Conservation (phyloP, 2,888 invertebrate species). For the Drosophila yooni region DNA sequence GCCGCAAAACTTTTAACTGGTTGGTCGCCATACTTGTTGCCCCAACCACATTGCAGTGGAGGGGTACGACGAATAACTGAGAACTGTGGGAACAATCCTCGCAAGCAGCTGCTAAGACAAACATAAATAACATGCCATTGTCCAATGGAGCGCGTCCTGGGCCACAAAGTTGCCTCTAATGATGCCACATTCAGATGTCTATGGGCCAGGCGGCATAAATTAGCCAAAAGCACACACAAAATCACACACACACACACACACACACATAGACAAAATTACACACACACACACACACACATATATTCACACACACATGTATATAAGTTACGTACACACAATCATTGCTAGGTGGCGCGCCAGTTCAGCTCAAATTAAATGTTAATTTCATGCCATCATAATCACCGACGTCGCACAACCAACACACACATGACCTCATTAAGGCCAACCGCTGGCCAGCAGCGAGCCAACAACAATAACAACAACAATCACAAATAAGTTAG, state of each 20-base stretch:
- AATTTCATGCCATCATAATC: conserved; percentile 81
- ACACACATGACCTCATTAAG: conserved; percentile 77
- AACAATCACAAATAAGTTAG: conserved; percentile 57
- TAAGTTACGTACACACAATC: conserved; percentile 10
- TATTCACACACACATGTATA: background rate
- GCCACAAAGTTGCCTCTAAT: conserved; percentile 78
- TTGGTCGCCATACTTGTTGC: conserved; percentile 65
- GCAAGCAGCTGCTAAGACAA: conserved; percentile 76
- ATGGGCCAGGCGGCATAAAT: conserved; percentile 68
- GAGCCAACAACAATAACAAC: conserved; percentile 23
- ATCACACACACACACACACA: conserved; percentile 19
- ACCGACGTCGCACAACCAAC: conserved; percentile 63
- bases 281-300: conserved; percentile 25
- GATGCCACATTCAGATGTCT: conserved; percentile 75
- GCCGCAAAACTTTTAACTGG: conserved; percentile 70
- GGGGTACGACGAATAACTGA: conserved; percentile 1
- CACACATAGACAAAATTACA: background rate
- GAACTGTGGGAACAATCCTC: conserved; percentile 35
- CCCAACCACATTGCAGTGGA: conserved; percentile 7
- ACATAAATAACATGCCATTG: conserved; percentile 80
- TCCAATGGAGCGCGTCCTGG: conserved; percentile 66
- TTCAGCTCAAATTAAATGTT: conserved; percentile 78
- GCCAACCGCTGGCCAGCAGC: conserved; percentile 68
- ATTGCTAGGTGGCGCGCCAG: conserved; percentile 68
- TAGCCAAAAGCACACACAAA: conserved; percentile 59